phyloP scores from a whole-genome alignment of 2,113 vertebrate genomes.

The Microtus oregoni region DNA sequence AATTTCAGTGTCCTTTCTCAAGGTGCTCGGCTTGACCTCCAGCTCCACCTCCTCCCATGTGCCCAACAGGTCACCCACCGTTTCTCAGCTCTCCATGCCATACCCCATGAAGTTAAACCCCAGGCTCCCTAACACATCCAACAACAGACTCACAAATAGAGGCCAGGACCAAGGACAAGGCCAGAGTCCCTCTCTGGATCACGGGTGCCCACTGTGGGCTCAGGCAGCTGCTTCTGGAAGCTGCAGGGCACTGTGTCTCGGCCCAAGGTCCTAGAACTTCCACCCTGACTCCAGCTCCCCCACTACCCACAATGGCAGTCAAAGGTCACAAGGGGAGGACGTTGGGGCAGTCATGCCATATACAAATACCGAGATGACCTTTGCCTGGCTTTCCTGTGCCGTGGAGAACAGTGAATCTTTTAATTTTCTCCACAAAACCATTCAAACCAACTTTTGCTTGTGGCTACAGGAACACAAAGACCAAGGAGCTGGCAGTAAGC shows the following conservation, averaged over 20 bases:
- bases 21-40: neutral
- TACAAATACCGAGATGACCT: accelerated
- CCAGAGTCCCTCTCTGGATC: neutral
- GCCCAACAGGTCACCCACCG: neutral
- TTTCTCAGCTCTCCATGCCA: neutral
- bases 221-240: neutral
- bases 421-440: neutral
- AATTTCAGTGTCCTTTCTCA: neutral
- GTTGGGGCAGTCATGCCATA: accelerated
- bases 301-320: neutral
- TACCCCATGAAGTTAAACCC: neutral
- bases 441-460: neutral
- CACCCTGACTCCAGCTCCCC: neutral
- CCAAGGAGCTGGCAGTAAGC: no score
- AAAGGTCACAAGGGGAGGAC: no score
- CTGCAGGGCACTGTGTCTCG: neutral
- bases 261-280: neutral
- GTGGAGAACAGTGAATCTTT: neutral
- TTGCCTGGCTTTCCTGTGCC: accelerated
- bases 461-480: no score
- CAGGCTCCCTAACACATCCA: neutral
- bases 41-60: no score
- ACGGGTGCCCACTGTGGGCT: neutral
- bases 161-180: neutral
- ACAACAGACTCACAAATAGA: neutral